Conservation (phyloP, 1,140 invertebrate genomes). For the Lithobius niger region DNA sequence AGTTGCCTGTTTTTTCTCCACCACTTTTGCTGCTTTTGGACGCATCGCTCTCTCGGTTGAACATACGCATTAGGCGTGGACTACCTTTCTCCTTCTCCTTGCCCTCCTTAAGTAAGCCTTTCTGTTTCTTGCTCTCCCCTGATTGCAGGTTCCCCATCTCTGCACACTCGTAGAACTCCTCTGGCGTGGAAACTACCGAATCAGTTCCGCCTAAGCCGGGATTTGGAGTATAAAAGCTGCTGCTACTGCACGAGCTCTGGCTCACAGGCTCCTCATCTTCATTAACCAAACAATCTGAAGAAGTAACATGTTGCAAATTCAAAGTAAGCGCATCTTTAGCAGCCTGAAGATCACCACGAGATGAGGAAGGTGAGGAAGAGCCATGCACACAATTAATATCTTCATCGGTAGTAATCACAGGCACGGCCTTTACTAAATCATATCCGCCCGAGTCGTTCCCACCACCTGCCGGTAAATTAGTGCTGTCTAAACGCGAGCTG, state of each 20-base stretch:
- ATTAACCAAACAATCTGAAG: neutral
- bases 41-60: neutral
- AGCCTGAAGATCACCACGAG: too few relatives aligned
- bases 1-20: neutral
- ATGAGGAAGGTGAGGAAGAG: too few relatives aligned
- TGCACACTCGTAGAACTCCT: neutral
- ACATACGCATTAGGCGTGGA: conserved; percentile 9
- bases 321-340: neutral
- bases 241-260: neutral
- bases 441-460: neutral
- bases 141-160: conserved; percentile 9
- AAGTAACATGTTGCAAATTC: neutral
- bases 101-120: neutral
- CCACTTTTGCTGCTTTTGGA: neutral
- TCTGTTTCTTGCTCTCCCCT: conserved; percentile 5
- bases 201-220: neutral
- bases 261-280: neutral
- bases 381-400: neutral
- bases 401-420: conserved; percentile 4
- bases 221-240: neutral
- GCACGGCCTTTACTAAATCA: neutral
- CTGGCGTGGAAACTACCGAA: neutral
- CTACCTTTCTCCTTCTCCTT: conserved; percentile 6
- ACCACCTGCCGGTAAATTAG: neutral
- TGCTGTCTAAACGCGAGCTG: neutral